Percentiles rank a stretch among this genome's conserved stretches.
Evolutionary conservation across 37 sponge, comb jelly and placozoan species (phyloP).

Genomic region (Hormiphora californensis): DNA sequence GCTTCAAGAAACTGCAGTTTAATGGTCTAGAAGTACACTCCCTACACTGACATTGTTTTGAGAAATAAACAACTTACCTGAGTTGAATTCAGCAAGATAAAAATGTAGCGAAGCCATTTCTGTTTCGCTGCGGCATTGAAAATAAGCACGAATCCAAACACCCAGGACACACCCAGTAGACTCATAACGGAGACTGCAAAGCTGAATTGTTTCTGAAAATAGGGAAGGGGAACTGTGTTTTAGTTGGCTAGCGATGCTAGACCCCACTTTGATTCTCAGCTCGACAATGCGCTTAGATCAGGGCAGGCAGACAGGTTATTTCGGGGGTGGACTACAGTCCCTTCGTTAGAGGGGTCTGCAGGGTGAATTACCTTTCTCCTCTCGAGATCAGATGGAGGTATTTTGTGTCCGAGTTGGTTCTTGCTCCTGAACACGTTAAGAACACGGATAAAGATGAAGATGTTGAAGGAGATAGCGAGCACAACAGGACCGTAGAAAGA

Average conservation of each 20-base stretch:
- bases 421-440: background rate
- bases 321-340: too few relatives aligned
- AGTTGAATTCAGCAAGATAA: slow-evolving; percentile 43
- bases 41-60: too few relatives aligned
- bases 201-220: slow-evolving; percentile 35
- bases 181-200: slow-evolving; percentile 38
- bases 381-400: background rate
- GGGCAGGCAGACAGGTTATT: too few relatives aligned
- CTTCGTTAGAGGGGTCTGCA: background rate
- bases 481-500: slow-evolving; percentile 35
- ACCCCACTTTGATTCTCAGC: too few relatives aligned
- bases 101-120: slow-evolving; percentile 26
- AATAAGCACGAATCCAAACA: slow-evolving; percentile 38
- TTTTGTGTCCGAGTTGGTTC: background rate
- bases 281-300: too few relatives aligned
- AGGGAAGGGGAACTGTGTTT: too few relatives aligned
- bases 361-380: background rate
- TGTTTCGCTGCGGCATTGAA: background rate
- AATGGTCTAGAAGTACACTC: too few relatives aligned
- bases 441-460: slow-evolving; percentile 39
- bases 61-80: background rate
- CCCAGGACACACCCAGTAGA: slow-evolving; percentile 29
- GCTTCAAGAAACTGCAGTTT: background rate
- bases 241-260: too few relatives aligned
- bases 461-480: slow-evolving; percentile 32